Evolutionary conservation across 1,140 invertebrate species (phyloP).

Genomic region (Scaptomyza pallida): DNA sequence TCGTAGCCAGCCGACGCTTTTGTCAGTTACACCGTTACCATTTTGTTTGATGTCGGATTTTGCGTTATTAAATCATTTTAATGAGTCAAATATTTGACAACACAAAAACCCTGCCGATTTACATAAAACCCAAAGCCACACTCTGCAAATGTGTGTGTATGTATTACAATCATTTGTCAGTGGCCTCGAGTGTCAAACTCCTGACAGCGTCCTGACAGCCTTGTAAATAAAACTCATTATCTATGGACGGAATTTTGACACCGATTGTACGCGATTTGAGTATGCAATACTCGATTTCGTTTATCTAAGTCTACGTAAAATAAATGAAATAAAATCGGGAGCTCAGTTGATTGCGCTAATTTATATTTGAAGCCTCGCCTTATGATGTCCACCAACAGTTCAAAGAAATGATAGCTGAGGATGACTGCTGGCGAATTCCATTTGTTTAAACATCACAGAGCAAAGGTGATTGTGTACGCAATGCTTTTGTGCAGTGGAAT

Average conservation of each 20-base stretch:
- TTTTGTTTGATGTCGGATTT: slow-evolving; percentile 18
- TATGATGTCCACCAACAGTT: no score
- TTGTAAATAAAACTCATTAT: slow-evolving; percentile 41
- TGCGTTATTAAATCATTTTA: slow-evolving; percentile 76
- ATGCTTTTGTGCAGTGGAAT: no score
- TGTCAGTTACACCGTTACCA: slow-evolving; percentile 9
- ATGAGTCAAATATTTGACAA: slow-evolving; percentile 67
- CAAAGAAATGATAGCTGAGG: no score
- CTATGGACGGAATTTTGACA: neutral
- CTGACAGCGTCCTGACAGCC: slow-evolving; percentile 26
- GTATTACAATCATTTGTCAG: slow-evolving; percentile 60
- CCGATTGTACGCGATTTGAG: neutral
- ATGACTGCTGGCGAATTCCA: no score
- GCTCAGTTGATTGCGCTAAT: neutral
- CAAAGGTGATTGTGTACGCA: no score
- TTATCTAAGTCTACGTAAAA: neutral
- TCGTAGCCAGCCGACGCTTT: slow-evolving; percentile 32
- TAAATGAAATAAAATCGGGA: neutral
- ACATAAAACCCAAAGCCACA: slow-evolving; percentile 45
- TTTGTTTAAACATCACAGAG: no score
- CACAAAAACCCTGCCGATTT: slow-evolving; percentile 11
- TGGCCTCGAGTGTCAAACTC: slow-evolving; percentile 19
- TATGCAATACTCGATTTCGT: neutral
- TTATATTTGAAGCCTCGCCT: neutral
- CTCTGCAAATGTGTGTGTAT: slow-evolving; percentile 58